These are phyloP conservation scores for Ariopsis seemanni DNA, from an alignment of 2,113 vertebrate species.

Conservation along the genomic window DNA sequence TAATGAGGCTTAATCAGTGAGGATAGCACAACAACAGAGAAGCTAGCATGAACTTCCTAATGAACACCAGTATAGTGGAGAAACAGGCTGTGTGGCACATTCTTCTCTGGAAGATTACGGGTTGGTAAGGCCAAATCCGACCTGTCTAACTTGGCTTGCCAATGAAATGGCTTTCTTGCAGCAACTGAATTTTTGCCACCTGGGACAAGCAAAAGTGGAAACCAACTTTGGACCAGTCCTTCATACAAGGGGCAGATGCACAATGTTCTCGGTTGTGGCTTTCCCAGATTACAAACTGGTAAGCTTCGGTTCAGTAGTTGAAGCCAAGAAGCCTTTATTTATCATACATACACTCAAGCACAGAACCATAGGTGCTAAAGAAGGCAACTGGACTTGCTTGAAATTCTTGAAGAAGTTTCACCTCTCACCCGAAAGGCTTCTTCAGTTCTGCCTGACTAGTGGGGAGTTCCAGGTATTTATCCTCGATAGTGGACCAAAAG, in stretches of 20 bases:
- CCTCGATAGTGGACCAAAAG: too few species aligned
- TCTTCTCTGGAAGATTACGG: neutral
- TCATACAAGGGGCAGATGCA: neutral
- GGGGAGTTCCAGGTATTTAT: too few species aligned
- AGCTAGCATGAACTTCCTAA: conserved; percentile 3
- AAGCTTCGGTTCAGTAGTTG: neutral
- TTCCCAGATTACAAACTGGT: neutral
- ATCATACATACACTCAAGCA: too few species aligned
- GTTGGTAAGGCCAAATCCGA: neutral
- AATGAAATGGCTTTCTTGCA: neutral
- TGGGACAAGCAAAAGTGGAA: neutral
- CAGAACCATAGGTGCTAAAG: too few species aligned
- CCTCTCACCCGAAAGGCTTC: too few species aligned
- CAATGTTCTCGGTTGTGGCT: neutral
- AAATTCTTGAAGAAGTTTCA: too few species aligned
- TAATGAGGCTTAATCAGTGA: conserved; percentile 40
- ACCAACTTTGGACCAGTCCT: neutral
- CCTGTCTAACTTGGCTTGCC: neutral
- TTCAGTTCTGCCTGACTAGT: too few species aligned
- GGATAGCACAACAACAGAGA: conserved; percentile 28
- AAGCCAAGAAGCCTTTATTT: too few species aligned
- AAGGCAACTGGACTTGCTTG: too few species aligned
- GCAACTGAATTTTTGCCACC: neutral
- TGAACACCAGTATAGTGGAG: neutral
- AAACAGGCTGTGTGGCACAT: neutral